Evolutionary conservation across 2,888 invertebrate genomes (phyloP).

Genomic region (Leistus spinibarbis): DNA sequence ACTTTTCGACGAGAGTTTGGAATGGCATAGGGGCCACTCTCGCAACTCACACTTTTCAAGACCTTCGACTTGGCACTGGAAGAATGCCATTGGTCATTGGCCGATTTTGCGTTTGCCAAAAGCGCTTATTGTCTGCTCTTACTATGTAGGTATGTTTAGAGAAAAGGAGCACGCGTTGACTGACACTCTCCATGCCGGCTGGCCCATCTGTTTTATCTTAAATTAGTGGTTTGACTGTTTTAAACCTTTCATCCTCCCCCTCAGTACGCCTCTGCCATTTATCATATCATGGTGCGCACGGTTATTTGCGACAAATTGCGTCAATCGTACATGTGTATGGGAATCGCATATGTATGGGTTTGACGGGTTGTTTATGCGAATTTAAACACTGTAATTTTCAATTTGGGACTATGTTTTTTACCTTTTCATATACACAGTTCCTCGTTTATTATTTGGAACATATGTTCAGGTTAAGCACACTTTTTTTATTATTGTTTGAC

Average conservation of each 20-base stretch:
- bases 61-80: conserved; percentile 23
- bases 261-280: neutral
- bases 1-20: conserved; percentile 17
- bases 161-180: conserved; percentile 23
- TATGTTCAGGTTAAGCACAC: neutral
- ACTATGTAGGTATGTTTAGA: neutral
- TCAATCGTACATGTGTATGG: neutral
- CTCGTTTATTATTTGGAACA: neutral
- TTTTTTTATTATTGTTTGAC: neutral
- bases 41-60: conserved; percentile 10
- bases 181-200: conserved; percentile 17
- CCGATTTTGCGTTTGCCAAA: conserved; percentile 29
- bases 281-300: conserved; percentile 9
- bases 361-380: conserved; percentile 35
- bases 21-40: neutral
- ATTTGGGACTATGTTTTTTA: neutral
- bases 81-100: conserved; percentile 38
- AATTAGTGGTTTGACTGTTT: conserved; percentile 28
- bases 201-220: conserved; percentile 36
- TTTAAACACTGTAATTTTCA: conserved; percentile 35
- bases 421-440: neutral
- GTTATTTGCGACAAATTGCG: neutral
- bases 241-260: neutral
- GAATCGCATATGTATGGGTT: conserved; percentile 17
- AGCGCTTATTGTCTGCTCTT: conserved; percentile 6